Evolutionary conservation across 2,888 invertebrate species (phyloP).

Genomic region (Sinohyriopsis cumingii): DNA sequence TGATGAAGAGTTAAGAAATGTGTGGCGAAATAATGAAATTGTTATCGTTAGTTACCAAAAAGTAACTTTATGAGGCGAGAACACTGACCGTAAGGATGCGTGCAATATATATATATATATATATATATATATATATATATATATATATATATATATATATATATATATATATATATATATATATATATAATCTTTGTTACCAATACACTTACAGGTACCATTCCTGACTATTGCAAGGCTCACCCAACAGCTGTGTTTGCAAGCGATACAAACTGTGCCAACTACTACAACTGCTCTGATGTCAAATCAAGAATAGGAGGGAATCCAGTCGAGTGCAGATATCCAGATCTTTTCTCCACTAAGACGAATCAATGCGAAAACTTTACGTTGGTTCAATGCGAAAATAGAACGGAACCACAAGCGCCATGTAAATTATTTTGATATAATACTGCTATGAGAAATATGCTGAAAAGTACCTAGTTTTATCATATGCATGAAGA

Average conservation of each 20-base stretch:
- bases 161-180: too few relatives aligned
- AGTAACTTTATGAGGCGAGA: too few relatives aligned
- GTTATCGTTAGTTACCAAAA: too few relatives aligned
- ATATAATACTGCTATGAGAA: too few relatives aligned
- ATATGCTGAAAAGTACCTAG: too few relatives aligned
- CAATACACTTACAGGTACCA: constrained; percentile 11
- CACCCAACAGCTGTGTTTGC: constrained; percentile 23
- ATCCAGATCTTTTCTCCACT: constrained; percentile 39
- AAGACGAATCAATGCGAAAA: constrained; percentile 25
- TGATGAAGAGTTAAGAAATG: too few relatives aligned
- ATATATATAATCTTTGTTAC: background rate
- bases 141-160: too few relatives aligned
- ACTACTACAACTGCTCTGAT: constrained; percentile 41
- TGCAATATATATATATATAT: too few relatives aligned
- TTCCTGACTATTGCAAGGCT: constrained; percentile 25
- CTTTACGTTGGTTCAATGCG: constrained; percentile 33
- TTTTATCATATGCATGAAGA: too few relatives aligned
- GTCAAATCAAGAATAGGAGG: constrained; percentile 12
- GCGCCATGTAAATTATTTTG: constrained; percentile 35
- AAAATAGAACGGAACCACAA: constrained; percentile 29
- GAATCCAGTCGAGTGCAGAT: constrained; percentile 26
- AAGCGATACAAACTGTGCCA: constrained; percentile 36
- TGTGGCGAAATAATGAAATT: too few relatives aligned
- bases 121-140: too few relatives aligned
- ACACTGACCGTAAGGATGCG: too few relatives aligned